Evolutionary conservation across 2,888 invertebrate genomes (phyloP).

Genomic region (Hydriomena furcata): DNA sequence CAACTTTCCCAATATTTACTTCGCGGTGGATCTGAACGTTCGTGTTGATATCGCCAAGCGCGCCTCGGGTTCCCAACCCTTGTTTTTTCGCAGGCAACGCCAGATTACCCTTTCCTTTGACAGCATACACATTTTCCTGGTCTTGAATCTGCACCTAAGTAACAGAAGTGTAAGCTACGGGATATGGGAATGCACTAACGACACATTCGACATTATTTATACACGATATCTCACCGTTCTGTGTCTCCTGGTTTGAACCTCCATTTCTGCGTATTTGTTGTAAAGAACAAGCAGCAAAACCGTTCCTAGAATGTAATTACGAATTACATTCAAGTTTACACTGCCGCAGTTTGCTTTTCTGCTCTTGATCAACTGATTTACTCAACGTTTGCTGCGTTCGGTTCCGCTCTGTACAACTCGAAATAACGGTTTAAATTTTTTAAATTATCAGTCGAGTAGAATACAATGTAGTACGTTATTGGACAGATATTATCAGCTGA

Average conservation of each 20-base stretch:
- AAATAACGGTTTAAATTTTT: constrained; percentile 30
- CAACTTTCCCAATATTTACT: constrained; percentile 57
- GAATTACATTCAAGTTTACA: constrained; percentile 20
- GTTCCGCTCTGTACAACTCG: background rate
- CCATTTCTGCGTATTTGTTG: constrained; percentile 48
- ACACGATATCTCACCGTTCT: constrained; percentile 54
- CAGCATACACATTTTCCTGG: constrained; percentile 66
- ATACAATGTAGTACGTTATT: constrained; percentile 13
- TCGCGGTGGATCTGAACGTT: constrained; percentile 67
- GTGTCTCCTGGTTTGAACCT: constrained; percentile 60
- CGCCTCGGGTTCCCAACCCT: constrained; percentile 63
- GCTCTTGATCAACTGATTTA: constrained; percentile 1
- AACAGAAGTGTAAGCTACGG: constrained; percentile 3
- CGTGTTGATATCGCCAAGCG: constrained; percentile 69
- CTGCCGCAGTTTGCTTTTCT: background rate
- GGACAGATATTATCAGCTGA: constrained; percentile 26
- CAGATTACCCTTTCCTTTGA: constrained; percentile 58
- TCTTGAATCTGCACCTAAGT: constrained; percentile 60
- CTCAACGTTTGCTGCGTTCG: constrained; percentile 2
- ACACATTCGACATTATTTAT: no score
- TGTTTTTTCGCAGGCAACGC: constrained; percentile 56
- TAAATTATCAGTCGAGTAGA: constrained; percentile 1
- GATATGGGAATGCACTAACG: background rate
- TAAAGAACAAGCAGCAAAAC: constrained; percentile 18
- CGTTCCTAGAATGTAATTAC: constrained; percentile 20